A percentile compares a stretch with the other conserved stretches of the same genome.
These are phyloP conservation scores for Chamaetylas fuelleborni DNA, from an alignment of 2,113 vertebrate genomes.

Conservation along the genomic window DNA sequence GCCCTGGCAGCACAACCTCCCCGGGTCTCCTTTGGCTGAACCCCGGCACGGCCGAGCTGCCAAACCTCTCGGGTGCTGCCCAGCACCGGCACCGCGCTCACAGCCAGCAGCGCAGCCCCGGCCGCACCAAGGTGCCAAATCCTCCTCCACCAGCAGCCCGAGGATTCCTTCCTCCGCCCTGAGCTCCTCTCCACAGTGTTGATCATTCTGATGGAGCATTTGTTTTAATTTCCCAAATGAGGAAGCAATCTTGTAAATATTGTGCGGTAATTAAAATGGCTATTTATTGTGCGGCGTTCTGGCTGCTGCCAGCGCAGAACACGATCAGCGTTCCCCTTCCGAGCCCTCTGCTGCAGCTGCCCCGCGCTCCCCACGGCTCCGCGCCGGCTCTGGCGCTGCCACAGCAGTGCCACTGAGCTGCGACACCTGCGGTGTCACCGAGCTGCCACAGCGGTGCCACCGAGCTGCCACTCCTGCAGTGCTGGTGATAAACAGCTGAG, in stretches of 20 bases:
- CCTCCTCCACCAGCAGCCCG: background rate
- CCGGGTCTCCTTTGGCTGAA: rapidly evolving
- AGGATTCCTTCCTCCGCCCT: background rate
- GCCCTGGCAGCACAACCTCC: background rate
- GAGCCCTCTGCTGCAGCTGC: background rate
- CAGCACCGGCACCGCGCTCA: too few species aligned
- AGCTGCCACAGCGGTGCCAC: too few species aligned
- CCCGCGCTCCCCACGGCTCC: background rate
- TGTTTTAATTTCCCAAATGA: constrained; percentile 65
- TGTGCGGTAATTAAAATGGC: constrained; percentile 60
- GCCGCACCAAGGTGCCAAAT: background rate
- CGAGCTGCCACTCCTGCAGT: rapidly evolving
- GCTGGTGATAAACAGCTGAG: background rate
- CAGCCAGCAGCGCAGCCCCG: too few species aligned
- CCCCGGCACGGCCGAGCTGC: background rate
- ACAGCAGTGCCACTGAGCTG: too few species aligned
- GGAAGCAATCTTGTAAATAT: constrained; percentile 61
- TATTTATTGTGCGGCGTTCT: constrained; percentile 35
- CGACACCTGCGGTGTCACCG: too few species aligned
- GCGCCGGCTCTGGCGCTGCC: rapidly evolving
- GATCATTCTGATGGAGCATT: constrained; percentile 47
- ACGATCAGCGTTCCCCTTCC: background rate
- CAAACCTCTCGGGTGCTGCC: too few species aligned
- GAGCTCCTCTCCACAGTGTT: background rate
- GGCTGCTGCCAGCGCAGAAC: background rate